A percentile compares a stretch with the other conserved stretches of the same genome.
Conservation (phyloP, 2,888 invertebrate species). For the Calliopum simillimum region DNA sequence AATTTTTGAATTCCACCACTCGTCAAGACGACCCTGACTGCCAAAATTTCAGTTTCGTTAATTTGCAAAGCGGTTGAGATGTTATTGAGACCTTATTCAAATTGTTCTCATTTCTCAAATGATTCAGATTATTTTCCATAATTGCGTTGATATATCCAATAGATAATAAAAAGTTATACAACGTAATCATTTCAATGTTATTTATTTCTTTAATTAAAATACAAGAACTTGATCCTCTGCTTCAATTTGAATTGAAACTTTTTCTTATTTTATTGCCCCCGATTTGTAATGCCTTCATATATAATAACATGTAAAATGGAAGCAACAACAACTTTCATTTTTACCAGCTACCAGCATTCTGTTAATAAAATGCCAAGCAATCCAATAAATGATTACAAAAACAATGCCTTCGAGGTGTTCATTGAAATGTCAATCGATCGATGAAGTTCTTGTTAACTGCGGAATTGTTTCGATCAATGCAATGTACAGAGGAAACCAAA, state of each 20-base stretch:
- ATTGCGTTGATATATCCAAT: too few species aligned
- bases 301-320: conserved; percentile 24
- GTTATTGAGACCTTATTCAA: too few species aligned
- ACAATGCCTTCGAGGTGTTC: conserved; percentile 21
- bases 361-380: conserved; percentile 17
- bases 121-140: too few species aligned
- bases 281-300: conserved; percentile 22
- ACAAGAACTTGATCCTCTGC: neutral
- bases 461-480: neutral
- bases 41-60: too few species aligned
- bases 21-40: too few species aligned
- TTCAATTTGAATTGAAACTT: neutral
- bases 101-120: too few species aligned
- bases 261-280: conserved; percentile 16
- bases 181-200: too few species aligned
- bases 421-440: conserved; percentile 21
- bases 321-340: conserved; percentile 1
- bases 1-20: too few species aligned
- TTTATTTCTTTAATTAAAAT: neutral
- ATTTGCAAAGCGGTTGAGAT: too few species aligned
- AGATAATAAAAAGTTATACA: too few species aligned
- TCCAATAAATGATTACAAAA: conserved; percentile 22
- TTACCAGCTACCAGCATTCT: conserved; percentile 1
- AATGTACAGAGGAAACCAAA: too few species aligned
- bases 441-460: conserved; percentile 21